Conservation (phyloP, 2,888 invertebrate genomes). For the Nomada fabriciana region DNA sequence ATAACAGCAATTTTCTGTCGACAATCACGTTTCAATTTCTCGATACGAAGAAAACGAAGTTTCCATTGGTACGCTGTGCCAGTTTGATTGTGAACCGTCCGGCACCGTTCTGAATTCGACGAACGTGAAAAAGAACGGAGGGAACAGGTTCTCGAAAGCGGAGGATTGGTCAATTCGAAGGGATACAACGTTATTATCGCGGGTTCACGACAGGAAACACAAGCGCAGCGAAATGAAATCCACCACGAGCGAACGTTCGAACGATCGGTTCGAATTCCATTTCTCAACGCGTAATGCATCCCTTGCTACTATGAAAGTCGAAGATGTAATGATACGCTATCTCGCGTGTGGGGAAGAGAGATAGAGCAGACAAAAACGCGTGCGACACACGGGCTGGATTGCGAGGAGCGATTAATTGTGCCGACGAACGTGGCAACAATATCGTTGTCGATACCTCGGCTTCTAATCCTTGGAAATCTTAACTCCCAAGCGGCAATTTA, state of each 20-base stretch:
- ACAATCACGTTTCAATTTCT: not conserved
- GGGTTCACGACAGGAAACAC: conserved; percentile 49
- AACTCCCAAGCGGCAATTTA: conserved; percentile 15
- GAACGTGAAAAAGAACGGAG: not conserved
- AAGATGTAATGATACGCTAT: conserved; percentile 66
- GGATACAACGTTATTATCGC: conserved; percentile 42
- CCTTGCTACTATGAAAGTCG: conserved; percentile 45
- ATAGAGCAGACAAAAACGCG: conserved; percentile 61
- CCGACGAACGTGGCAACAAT: conserved; percentile 31
- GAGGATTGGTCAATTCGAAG: conserved; percentile 12
- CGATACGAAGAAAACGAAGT: not conserved
- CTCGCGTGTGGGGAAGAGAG: conserved; percentile 59
- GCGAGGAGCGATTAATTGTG: conserved; percentile 39
- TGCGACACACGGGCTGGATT: conserved; percentile 23
- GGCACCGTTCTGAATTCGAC: conserved; percentile 1
- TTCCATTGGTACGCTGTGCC: not conserved
- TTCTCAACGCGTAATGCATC: conserved; percentile 65
- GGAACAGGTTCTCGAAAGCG: conserved; percentile 25
- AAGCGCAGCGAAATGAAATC: conserved; percentile 57
- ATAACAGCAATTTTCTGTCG: conserved; percentile 5
- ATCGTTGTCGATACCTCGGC: conserved; percentile 12
- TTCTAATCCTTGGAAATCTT: conserved; percentile 17
- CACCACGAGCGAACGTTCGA: conserved; percentile 34
- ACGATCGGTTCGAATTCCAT: conserved; percentile 66
- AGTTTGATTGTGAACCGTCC: not conserved